Conservation (phyloP, 2,797 vertebrate genomes). For the Natrix natrix region DNA sequence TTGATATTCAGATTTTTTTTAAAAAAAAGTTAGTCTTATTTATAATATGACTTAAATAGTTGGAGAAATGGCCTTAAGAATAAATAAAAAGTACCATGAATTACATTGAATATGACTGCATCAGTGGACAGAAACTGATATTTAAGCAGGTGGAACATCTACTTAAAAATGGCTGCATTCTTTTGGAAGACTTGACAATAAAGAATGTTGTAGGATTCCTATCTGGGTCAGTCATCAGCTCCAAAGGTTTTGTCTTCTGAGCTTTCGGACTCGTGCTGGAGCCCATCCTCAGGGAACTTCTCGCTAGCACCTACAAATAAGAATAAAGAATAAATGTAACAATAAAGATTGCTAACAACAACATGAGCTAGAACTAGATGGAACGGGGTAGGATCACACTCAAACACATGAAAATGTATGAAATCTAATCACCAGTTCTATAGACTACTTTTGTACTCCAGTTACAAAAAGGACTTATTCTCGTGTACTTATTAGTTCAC, state of each 20-base stretch:
- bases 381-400: slow-evolving; percentile 13
- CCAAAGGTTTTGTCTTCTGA: no score
- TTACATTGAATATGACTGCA: not conserved
- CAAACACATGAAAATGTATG: slow-evolving; percentile 35
- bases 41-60: not conserved
- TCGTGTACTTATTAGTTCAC: slow-evolving; percentile 34
- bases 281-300: no score
- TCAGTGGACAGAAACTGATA: not conserved
- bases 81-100: not conserved
- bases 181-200: slow-evolving; percentile 11
- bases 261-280: no score
- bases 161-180: not conserved
- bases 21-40: not conserved
- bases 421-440: slow-evolving; percentile 6
- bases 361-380: not conserved
- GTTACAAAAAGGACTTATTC: slow-evolving; percentile 34
- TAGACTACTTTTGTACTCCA: slow-evolving; percentile 9
- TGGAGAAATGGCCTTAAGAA: not conserved
- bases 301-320: no score
- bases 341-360: slow-evolving; percentile 9
- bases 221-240: no score
- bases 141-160: not conserved
- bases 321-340: no score
- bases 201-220: not conserved
- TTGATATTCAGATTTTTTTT: not conserved